Percentiles rank a stretch among this genome's conserved stretches.
Conservation (phyloP, 2,797 vertebrate genomes). For the Hemitrygon akajei region DNA sequence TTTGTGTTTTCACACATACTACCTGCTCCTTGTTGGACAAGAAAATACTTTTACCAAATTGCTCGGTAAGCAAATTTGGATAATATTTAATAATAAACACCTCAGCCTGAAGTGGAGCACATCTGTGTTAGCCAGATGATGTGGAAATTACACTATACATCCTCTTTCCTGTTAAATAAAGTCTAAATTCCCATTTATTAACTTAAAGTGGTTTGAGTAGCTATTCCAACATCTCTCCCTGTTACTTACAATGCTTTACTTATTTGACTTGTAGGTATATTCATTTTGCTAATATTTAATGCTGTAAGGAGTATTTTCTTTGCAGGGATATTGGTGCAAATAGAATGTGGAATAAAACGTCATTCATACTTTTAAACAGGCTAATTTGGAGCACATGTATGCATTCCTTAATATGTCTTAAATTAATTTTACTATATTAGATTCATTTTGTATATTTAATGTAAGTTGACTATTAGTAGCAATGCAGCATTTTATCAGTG, state of each 20-base stretch:
- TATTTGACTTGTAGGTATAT: background rate
- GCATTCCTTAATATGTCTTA: background rate
- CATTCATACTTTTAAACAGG: background rate
- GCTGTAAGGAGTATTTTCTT: background rate
- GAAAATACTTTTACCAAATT: too few relatives aligned
- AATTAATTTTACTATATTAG: background rate
- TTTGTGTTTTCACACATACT: too few relatives aligned
- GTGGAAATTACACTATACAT: background rate
- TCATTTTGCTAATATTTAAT: background rate
- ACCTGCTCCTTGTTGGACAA: background rate
- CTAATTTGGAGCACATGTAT: background rate
- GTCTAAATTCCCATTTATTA: background rate
- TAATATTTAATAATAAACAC: background rate
- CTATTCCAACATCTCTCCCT: too few relatives aligned
- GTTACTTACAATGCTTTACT: background rate
- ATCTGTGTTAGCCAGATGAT: background rate
- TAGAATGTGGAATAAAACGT: background rate
- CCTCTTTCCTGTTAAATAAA: background rate
- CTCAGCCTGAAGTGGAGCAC: background rate
- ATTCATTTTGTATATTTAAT: background rate
- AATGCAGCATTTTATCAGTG: background rate
- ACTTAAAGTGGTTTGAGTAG: background rate
- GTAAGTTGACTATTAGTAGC: background rate
- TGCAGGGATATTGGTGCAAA: background rate
- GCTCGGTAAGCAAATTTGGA: background rate